A percentile compares a stretch with the other conserved stretches of the same genome.
Conservation (phyloP, 1,140 invertebrate genomes). For the Drosophila nannoptera region DNA sequence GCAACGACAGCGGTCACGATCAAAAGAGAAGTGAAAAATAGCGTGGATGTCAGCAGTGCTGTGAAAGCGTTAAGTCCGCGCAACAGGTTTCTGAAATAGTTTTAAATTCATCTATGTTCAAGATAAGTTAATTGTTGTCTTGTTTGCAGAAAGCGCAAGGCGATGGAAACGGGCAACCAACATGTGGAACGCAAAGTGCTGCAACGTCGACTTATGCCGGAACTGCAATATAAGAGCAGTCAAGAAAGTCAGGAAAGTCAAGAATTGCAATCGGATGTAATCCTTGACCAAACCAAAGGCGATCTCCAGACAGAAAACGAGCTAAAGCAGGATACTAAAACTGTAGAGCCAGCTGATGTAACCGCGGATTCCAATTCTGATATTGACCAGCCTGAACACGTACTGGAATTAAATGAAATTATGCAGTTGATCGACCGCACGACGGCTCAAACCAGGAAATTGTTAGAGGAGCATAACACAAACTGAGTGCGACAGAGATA, state of each 20-base stretch:
- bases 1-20: neutral
- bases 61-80: conserved; percentile 19
- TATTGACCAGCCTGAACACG: neutral
- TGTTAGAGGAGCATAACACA: conserved; percentile 1
- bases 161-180: conserved; percentile 14
- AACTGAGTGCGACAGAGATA: conserved; percentile 1
- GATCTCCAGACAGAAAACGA: neutral
- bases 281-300: neutral
- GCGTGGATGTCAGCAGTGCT: neutral
- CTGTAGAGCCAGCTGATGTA: neutral
- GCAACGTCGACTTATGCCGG: conserved; percentile 25
- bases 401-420: conserved; percentile 6
- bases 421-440: conserved; percentile 23
- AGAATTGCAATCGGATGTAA: conserved; percentile 24
- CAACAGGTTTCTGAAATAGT: conserved; percentile 21
- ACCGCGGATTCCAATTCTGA: neutral
- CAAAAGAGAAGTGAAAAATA: neutral
- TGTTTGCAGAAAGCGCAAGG: conserved; percentile 35
- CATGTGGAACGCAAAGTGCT: conserved; percentile 41
- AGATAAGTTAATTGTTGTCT: neutral
- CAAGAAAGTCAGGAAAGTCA: conserved; percentile 45
- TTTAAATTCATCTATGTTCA: neutral
- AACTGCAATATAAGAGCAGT: conserved; percentile 48
- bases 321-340: neutral
- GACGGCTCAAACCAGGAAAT: neutral